Evolutionary conservation across 2,888 invertebrate species (phyloP).

Genomic region (Drepanosiphum platanoidis): DNA sequence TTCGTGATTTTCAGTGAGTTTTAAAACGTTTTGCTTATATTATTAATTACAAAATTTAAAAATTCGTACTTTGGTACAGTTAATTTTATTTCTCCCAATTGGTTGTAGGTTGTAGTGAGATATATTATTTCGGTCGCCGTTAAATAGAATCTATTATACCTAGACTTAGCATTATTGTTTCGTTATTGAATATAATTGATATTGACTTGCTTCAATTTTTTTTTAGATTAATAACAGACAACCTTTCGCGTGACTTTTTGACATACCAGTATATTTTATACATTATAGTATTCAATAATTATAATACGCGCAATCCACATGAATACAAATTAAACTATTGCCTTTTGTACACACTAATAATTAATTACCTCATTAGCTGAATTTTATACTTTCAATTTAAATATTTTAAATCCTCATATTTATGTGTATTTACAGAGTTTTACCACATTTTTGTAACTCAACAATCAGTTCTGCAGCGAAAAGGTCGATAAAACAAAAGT

Average conservation of each 20-base stretch:
- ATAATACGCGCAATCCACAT: neutral
- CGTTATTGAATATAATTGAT: neutral
- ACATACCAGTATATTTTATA: too few relatives aligned
- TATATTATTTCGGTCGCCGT: too few relatives aligned
- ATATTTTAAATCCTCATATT: neutral
- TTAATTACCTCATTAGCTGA: too few relatives aligned
- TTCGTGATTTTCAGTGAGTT: conserved; percentile 51
- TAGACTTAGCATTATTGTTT: neutral
- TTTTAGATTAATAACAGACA: neutral
- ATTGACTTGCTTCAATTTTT: neutral
- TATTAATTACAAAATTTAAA: too few relatives aligned
- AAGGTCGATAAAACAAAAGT: conserved; percentile 28
- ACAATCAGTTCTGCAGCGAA: conserved; percentile 51
- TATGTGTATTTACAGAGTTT: conserved; percentile 31
- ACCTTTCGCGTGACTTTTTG: neutral
- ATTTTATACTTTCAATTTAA: neutral
- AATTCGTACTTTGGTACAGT: too few relatives aligned
- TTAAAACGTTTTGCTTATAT: too few relatives aligned
- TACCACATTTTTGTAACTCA: conserved; percentile 51
- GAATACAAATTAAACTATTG: neutral
- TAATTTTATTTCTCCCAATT: too few relatives aligned
- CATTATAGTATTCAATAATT: neutral
- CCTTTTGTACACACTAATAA: too few relatives aligned
- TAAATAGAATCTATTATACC: too few relatives aligned
- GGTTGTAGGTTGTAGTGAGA: neutral